Conservation (phyloP, 2,888 invertebrate species). For the Magallana nippona region DNA sequence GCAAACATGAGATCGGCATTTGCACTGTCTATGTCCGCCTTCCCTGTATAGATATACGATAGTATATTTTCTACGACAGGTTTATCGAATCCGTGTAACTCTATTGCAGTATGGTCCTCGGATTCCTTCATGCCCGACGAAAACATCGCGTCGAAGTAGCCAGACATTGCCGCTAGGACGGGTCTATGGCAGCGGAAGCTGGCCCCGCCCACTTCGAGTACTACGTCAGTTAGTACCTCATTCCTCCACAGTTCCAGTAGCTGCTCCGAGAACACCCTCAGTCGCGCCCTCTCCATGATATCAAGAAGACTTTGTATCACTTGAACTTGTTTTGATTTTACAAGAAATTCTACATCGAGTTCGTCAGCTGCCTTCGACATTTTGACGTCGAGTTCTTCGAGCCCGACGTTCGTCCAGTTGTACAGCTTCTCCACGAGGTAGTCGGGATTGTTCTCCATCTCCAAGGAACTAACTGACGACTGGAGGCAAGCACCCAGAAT, state of each 20-base stretch:
- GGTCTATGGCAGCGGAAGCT: constrained; percentile 58
- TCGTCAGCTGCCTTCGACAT: background rate
- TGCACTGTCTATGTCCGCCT: constrained; percentile 42
- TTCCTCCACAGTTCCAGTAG: constrained; percentile 28
- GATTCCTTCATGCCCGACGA: constrained; percentile 59
- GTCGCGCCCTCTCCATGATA: background rate
- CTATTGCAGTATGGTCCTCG: constrained; percentile 46
- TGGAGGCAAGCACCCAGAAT: background rate
- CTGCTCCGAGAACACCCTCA: constrained; percentile 3
- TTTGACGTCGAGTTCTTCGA: background rate
- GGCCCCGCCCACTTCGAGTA: constrained; percentile 51
- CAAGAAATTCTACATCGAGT: background rate
- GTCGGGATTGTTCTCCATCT: background rate
- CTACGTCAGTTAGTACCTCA: constrained; percentile 50
- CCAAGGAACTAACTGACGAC: background rate
- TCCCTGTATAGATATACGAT: constrained; percentile 56
- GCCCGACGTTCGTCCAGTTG: background rate
- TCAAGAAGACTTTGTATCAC: background rate
- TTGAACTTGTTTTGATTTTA: background rate
- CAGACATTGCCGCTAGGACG: constrained; percentile 55
- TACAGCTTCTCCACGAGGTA: constrained; percentile 28
- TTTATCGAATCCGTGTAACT: constrained; percentile 54
- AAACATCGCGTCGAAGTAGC: constrained; percentile 63
- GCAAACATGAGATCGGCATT: constrained; percentile 57
- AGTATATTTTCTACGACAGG: constrained; percentile 51